A percentile compares a stretch with the other conserved stretches of the same genome.
These are phyloP conservation scores for Lanius collurio DNA, from an alignment of 2,113 vertebrate genomes.

Conservation along the genomic window DNA sequence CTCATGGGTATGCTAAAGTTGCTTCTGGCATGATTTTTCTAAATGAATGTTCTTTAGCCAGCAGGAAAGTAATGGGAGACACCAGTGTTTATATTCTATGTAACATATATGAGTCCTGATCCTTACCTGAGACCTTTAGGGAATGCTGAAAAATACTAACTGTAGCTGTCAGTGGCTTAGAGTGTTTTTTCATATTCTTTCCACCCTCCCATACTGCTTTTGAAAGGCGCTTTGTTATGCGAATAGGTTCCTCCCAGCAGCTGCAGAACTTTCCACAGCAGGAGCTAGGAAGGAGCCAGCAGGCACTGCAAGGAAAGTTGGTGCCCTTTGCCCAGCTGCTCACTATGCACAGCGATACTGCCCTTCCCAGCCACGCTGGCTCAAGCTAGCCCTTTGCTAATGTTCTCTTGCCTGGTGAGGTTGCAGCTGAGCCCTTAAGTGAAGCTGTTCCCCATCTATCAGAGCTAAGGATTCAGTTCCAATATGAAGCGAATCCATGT, in stretches of 20 bases:
- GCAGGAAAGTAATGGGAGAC: not conserved
- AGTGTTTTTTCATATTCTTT: constrained; percentile 1
- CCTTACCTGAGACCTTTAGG: not conserved
- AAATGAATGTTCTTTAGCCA: not conserved
- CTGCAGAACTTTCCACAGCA: constrained; percentile 35
- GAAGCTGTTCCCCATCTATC: not conserved
- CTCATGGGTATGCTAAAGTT: not conserved
- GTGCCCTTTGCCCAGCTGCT: not conserved
- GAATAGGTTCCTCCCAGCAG: constrained; percentile 54
- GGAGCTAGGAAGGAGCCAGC: constrained; percentile 23
- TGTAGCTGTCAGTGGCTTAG: not conserved
- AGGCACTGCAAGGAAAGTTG: not conserved
- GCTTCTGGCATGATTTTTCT: not conserved
- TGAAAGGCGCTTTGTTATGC: constrained; percentile 54
- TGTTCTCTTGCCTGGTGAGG: not conserved
- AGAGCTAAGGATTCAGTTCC: not conserved
- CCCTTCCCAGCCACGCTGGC: not conserved
- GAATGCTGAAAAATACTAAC: not conserved
- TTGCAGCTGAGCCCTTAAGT: not conserved
- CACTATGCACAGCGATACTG: not conserved
- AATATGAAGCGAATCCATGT: rapidly evolving
- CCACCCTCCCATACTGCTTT: not conserved
- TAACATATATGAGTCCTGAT: not conserved
- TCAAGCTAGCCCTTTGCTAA: not conserved
- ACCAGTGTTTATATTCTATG: rapidly evolving